These are phyloP conservation scores for Bolinopsis microptera DNA, from an alignment of 37 sponge, comb jelly and placozoan species.

Conservation along the genomic window DNA sequence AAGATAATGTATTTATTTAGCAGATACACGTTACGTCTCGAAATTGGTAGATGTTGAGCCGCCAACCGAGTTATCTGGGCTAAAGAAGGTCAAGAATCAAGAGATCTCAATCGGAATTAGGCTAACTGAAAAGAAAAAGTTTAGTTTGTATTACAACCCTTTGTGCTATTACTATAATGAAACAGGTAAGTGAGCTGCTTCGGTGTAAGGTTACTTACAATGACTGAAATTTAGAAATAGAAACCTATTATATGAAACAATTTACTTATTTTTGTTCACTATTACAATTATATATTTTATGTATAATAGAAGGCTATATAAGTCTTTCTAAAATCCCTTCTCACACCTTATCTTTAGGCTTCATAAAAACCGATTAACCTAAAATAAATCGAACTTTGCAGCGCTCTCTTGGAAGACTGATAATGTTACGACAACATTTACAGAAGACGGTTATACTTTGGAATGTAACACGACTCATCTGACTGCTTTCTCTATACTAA, in stretches of 20 bases:
- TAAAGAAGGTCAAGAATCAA: neutral
- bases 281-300: too few relatives aligned
- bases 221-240: too few relatives aligned
- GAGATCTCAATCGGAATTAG: constrained; percentile 5
- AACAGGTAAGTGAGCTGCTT: neutral
- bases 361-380: too few relatives aligned
- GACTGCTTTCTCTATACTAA: constrained; percentile 18
- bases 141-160: neutral
- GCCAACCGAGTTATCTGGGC: neutral
- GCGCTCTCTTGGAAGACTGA: constrained; percentile 39
- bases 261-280: too few relatives aligned
- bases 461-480: constrained; percentile 30
- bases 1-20: neutral
- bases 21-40: neutral
- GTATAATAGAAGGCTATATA: too few relatives aligned
- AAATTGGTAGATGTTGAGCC: constrained; percentile 11
- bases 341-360: too few relatives aligned
- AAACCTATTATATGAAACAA: too few relatives aligned
- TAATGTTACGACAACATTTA: neutral
- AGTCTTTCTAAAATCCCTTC: too few relatives aligned
- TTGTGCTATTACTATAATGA: neutral
- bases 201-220: too few relatives aligned
- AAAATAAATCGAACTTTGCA: too few relatives aligned
- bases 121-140: neutral
- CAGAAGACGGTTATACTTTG: neutral